Base-by-base conservation (phyloP, 2,797 vertebrate species). In the Cephalopachus bancanus region DNA sequence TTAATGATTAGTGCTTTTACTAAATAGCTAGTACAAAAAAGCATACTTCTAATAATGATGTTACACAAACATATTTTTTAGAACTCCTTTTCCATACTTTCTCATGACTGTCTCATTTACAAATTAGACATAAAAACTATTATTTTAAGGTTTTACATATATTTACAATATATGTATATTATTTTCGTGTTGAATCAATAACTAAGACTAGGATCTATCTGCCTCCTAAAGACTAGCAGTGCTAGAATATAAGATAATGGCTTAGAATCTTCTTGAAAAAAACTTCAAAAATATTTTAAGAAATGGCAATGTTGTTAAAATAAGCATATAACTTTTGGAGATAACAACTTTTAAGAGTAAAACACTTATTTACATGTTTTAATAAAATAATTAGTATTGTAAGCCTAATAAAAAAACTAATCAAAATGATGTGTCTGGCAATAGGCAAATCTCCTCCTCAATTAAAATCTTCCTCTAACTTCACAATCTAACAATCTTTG, bases 91-190 rank as follows among this genome's bases (percentile, higher is more conserved):
- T 88, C 78, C 6, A 90, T 92, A 67, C 2, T 90, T 10, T 79
- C 37, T 78, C 57, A 91, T 24, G 22, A 69, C 2, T 97, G 14
- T 64, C n/a, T n/a, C n/a, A n/a, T 84, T 93, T 69, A 80, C 22
- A 92, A 81, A 84, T 64, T 49, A 93, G n/a, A 93, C 3, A 81
- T 49, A 16, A 93, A 97, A 95, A 55, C 22, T 9, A 79, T 55
- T 93, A 44, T 60, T 89, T 72, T 72, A 88, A 76, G 59, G 37
- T 26, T 37, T 44, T 37, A 0, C 16, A 4, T 30, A 26, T 64
- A 12, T 62, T 9, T 71, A 37, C 33, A 71, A 37, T 33, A 37
- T 71, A 37, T 0, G 19, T 20, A 71, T 71, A n/a, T 11, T 71
- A 33, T 64, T 37, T 71, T 37, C 19, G 33, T 71, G 51, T 17